phyloP scores from a whole-genome alignment of 2,888 invertebrate species.

The Onthophagus sagittarius region DNA sequence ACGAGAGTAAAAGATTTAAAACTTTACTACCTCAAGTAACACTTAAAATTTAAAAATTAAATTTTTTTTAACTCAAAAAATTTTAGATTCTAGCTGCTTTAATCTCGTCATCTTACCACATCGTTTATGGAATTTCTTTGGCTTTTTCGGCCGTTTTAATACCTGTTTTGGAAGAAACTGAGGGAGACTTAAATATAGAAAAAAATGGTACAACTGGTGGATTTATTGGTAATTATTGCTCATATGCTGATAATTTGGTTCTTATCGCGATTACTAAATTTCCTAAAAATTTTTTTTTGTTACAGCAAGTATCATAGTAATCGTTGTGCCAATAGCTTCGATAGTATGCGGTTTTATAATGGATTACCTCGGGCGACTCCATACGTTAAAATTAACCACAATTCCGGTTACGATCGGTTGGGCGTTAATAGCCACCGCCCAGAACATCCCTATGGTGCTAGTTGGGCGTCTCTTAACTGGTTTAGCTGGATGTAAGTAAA shows the following conservation, averaged over 20 bases:
- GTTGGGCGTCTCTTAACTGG: constrained; percentile 54
- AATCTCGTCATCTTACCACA: constrained; percentile 55
- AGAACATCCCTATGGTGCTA: constrained; percentile 52
- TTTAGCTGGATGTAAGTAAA: constrained; percentile 52
- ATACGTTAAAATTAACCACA: constrained; percentile 54
- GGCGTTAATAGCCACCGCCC: constrained; percentile 54
- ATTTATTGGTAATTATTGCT: no score
- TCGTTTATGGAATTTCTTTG: constrained; percentile 57
- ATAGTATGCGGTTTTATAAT: constrained; percentile 54
- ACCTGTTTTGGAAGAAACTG: constrained; percentile 47
- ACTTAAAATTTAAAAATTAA: no score
- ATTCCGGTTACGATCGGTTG: constrained; percentile 55
- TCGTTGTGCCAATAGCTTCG: constrained; percentile 56
- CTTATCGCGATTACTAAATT: no score
- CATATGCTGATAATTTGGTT: no score
- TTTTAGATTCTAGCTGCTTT: constrained; percentile 53
- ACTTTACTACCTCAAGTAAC: constrained; percentile 50
- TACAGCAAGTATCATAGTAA: constrained; percentile 55
- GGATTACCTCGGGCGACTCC: constrained; percentile 55
- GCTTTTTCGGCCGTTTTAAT: constrained; percentile 55
- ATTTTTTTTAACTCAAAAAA: no score
- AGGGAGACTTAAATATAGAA: constrained; percentile 35
- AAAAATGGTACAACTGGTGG: no score
- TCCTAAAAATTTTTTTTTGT: constrained; percentile 1
- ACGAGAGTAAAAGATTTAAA: constrained; percentile 45